Evolutionary conservation across 2,888 invertebrate species (phyloP).

Genomic region (Mamestra brassicae): DNA sequence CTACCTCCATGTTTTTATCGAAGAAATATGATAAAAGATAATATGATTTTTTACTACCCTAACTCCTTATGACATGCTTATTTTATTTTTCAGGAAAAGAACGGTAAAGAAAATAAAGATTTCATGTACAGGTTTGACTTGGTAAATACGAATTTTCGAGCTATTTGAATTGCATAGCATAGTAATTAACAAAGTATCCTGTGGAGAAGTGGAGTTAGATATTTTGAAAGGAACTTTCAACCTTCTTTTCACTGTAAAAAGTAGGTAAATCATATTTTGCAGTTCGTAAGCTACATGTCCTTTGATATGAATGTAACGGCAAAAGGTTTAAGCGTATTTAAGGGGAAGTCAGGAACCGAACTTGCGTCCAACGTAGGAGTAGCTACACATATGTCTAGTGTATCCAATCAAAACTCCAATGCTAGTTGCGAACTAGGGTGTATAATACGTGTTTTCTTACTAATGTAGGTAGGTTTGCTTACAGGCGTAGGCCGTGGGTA

Average conservation of each 20-base stretch:
- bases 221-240: constrained; percentile 11
- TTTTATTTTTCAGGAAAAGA: neutral
- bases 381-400: constrained; percentile 10
- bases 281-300: constrained; percentile 1
- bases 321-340: neutral
- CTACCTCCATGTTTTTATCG: no score
- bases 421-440: constrained; percentile 55
- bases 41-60: no score
- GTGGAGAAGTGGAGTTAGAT: constrained; percentile 1
- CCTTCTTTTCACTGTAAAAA: constrained; percentile 12
- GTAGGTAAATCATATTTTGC: constrained; percentile 23
- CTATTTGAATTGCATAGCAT: constrained; percentile 2
- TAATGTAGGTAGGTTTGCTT: constrained; percentile 44
- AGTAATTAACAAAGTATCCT: constrained; percentile 5
- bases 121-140: neutral
- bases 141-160: neutral
- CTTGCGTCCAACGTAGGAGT: neutral
- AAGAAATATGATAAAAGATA: no score
- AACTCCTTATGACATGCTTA: no score
- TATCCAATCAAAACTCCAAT: constrained; percentile 55
- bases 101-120: neutral
- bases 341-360: neutral
- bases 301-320: neutral
- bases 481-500: constrained; percentile 25
- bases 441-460: constrained; percentile 50